These are phyloP conservation scores for Antedon bifida DNA, from an alignment of 35 echinoderm and acorn worm genomes.

Conservation along the genomic window DNA sequence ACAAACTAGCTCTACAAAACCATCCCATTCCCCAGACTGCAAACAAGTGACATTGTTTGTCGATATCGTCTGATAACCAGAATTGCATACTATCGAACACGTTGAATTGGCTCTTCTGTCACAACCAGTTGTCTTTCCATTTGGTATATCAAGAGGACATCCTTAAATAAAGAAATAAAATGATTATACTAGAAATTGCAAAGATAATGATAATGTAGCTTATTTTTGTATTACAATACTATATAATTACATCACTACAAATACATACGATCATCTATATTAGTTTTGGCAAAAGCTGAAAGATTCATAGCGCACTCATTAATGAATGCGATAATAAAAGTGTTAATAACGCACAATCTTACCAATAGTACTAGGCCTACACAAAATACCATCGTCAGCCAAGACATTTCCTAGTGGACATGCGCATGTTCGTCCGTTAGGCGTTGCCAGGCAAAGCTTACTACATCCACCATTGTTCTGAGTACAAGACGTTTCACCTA, in stretches of 20 bases:
- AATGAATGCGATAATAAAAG: no score
- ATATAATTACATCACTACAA: no score
- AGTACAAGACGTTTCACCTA: slow-evolving; percentile 14
- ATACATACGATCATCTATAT: no score
- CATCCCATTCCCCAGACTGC: not conserved
- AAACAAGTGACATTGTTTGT: not conserved
- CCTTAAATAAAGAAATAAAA: no score
- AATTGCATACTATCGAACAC: not conserved
- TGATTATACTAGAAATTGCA: no score
- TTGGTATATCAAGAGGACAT: not conserved
- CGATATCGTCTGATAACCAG: not conserved
- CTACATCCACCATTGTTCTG: slow-evolving; percentile 42
- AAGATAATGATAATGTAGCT: no score
- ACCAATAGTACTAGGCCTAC: no score
- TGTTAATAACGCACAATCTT: no score
- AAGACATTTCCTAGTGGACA: not conserved
- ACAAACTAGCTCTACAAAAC: not conserved
- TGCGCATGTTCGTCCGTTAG: slow-evolving; percentile 1
- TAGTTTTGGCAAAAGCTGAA: no score
- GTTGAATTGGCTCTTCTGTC: not conserved
- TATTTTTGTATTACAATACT: no score
- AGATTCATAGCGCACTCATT: no score
- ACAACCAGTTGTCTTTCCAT: not conserved
- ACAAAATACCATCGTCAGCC: not conserved
- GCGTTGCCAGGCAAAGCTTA: slow-evolving; percentile 44